Evolutionary conservation across 2,113 vertebrate species (phyloP).

Genomic region (Sinosuthora webbiana): DNA sequence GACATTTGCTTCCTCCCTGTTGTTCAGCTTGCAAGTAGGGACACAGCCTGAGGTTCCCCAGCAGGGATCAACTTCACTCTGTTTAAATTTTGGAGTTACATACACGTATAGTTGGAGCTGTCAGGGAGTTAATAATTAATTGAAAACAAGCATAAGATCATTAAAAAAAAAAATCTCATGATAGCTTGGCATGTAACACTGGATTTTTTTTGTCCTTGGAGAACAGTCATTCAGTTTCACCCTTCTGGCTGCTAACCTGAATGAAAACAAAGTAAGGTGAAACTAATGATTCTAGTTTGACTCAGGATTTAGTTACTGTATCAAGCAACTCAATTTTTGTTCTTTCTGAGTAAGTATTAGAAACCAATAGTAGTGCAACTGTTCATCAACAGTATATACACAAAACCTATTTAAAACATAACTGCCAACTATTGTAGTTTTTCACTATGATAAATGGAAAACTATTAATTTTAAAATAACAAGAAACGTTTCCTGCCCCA

Average conservation of each 20-base stretch:
- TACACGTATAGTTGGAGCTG: not conserved
- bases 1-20: accelerated
- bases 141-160: not conserved
- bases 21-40: not conserved
- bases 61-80: not conserved
- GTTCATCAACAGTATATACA: not conserved
- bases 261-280: not conserved
- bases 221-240: not conserved
- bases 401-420: not conserved
- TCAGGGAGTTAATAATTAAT: not conserved
- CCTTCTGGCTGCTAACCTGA: not conserved
- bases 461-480: not conserved
- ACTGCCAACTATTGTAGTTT: not conserved
- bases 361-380: not conserved
- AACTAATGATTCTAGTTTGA: not conserved
- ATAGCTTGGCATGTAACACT: not conserved
- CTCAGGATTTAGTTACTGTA: not conserved
- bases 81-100: not conserved
- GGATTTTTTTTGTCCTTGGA: not conserved
- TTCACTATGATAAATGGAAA: slow-evolving; percentile 11
- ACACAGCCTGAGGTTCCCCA: not conserved
- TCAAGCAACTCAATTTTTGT: not conserved
- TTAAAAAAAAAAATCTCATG: not conserved
- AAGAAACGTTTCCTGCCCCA: not conserved
- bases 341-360: not conserved